These are phyloP conservation scores for Haplochromis vanheusdeni DNA, from an alignment of 2,113 vertebrate genomes.

Conservation along the genomic window DNA sequence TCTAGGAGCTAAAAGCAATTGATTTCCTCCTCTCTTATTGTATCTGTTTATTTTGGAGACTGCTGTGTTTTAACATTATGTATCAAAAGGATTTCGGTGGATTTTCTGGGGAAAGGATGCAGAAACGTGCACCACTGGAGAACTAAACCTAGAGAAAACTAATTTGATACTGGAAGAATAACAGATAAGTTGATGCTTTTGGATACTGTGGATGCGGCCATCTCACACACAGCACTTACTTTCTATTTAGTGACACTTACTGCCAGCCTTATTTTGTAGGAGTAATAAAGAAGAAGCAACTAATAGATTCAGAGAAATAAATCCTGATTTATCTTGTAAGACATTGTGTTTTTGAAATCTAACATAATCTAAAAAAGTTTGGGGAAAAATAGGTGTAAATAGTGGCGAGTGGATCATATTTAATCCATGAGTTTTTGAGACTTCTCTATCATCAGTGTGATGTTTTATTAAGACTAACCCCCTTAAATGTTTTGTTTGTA, in stretches of 20 bases:
- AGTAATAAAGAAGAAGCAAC: background rate
- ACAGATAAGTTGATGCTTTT: background rate
- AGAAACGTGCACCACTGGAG: background rate
- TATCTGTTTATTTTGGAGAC: slow-evolving; percentile 29
- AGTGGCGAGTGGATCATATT: background rate
- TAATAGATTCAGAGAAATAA: background rate
- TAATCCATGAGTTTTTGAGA: background rate
- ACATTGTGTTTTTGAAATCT: background rate
- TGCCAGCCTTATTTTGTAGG: background rate
- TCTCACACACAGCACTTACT: background rate
- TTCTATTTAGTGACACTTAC: background rate
- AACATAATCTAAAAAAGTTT: background rate
- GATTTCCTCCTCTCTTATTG: slow-evolving; percentile 46
- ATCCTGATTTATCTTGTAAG: background rate
- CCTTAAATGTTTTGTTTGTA: background rate
- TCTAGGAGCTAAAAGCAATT: slow-evolving; percentile 52
- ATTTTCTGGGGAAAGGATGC: slow-evolving; percentile 27
- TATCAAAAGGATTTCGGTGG: slow-evolving; percentile 33
- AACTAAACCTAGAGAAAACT: slow-evolving; percentile 9
- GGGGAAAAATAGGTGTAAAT: background rate
- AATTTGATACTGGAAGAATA: slow-evolving; percentile 5
- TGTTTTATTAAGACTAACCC: background rate
- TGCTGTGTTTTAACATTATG: slow-evolving; percentile 14
- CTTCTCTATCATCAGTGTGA: background rate
- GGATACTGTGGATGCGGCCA: background rate